Evolutionary conservation across 2,797 vertebrate species (phyloP).

Genomic region (Smutsia gigantea): DNA sequence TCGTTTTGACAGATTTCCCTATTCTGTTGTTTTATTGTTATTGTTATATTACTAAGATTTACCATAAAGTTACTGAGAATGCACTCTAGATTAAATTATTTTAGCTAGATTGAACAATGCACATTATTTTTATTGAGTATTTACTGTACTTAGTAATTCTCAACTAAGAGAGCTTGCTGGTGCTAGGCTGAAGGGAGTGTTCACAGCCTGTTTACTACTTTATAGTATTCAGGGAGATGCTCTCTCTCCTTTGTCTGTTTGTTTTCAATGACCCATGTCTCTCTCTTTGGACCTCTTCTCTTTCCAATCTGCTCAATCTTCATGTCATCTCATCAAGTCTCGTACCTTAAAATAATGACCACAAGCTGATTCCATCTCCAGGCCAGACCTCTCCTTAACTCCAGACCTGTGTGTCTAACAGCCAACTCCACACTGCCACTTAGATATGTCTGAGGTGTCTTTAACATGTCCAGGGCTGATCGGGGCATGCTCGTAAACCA

Average conservation of each 20-base stretch:
- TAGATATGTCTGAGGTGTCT: not conserved
- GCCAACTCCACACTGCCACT: accelerated
- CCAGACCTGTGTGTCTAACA: not conserved
- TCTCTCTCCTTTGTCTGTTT: not conserved
- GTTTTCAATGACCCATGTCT: not conserved
- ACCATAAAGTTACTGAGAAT: not conserved
- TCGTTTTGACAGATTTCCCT: not conserved
- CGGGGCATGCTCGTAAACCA: not conserved
- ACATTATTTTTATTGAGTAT: not conserved
- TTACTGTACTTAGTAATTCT: not conserved
- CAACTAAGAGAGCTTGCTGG: not conserved
- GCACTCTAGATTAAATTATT: slow-evolving; percentile 23
- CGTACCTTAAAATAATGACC: not conserved
- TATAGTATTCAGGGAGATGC: no score
- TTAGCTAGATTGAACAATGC: not conserved
- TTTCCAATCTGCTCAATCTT: not conserved
- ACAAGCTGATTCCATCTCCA: not conserved
- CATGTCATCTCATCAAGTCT: not conserved
- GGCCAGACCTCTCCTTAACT: not conserved
- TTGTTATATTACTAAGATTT: not conserved
- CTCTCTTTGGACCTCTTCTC: not conserved
- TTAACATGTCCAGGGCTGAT: not conserved
- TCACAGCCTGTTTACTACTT: not conserved
- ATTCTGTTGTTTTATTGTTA: not conserved
- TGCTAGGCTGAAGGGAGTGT: no score